Base-by-base conservation (phyloP, 2,113 vertebrate genomes). In the Hippocampus mohnikei region DNA sequence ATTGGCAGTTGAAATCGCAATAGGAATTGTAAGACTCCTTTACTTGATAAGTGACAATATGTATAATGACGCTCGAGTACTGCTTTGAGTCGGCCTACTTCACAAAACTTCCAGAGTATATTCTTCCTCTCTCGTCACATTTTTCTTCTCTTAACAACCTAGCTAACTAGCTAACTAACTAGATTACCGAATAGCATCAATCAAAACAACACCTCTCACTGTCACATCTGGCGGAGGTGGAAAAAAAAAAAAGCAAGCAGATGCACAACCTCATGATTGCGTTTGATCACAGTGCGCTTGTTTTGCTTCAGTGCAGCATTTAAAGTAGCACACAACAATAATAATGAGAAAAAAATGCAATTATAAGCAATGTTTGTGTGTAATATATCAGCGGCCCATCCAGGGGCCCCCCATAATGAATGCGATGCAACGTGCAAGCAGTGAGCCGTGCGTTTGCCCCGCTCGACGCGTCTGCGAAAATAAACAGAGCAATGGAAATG, bases 401-500 rank as follows among this genome's bases (percentile, higher is more conserved):
- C 89, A 88, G 88, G 87, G 88, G 84, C 84, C 74, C 41, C 41
- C 41, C 41, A 70, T 91, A 91, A 91, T 91, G 88, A 90, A 92
- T 88, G 88, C 87, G 84, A 88, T 81, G 88, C 88, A 88, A 89
- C 86, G 87, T 89, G 89, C 80, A 84, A 83, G 88, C 91, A 89
- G 73, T 87, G 91, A 91, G 90, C 84, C 90, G 83, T 88, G 87
- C 69, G 74, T 70, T 76, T 77, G 78, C 84, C 85, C 75, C 71
- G 78, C 87, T 87, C 89, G 81, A 80, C 87, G 85, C 87, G 81
- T 87, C 89, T 83, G 81, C 82, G 90, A 81, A 85, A 91, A 90
- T 91, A 91, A 92, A 90, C 89, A 89, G 90, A 89, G 88, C 86
- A 84, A 81, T 89, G 85, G 89, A 90, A 91, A 90, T 88, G 88